Conservation (phyloP, 1,140 invertebrate genomes). For the Hestina assimilis region DNA sequence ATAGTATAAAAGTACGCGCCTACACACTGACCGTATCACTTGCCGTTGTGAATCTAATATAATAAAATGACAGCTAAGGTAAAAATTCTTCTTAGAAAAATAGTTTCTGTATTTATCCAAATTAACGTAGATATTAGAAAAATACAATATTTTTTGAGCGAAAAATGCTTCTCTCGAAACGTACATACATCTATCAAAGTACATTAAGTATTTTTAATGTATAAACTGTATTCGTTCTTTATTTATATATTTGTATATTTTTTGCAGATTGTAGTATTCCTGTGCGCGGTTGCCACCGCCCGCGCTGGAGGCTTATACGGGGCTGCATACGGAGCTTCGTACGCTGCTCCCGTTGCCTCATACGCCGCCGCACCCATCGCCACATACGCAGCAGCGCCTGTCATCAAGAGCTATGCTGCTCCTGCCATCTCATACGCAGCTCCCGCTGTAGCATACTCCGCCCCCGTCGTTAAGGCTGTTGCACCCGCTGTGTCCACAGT, state of each 20-base stretch:
- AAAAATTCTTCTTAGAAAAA: constrained; percentile 19
- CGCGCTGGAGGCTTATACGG: constrained; percentile 50
- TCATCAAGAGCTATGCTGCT: constrained; percentile 42
- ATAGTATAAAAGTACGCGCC: constrained; percentile 62
- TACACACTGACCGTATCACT: constrained; percentile 60
- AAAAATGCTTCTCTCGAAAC: no score
- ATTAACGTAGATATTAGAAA: no score
- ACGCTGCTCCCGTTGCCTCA: constrained; percentile 32
- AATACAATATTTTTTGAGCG: no score
- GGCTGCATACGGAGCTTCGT: constrained; percentile 24
- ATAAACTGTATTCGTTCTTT: no score
- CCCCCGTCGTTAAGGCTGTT: constrained; percentile 47
- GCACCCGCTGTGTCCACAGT: constrained; percentile 58
- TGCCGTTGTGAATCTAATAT: constrained; percentile 62
- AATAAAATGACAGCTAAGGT: constrained; percentile 74
- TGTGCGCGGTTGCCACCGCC: constrained; percentile 62
- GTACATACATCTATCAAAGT: no score
- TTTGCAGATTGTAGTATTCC: constrained; percentile 63
- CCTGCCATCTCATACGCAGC: constrained; percentile 41
- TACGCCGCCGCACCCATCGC: constrained; percentile 32
- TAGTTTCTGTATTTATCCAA: background rate
- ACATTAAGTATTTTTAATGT: no score
- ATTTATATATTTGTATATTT: background rate
- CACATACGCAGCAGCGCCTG: constrained; percentile 35
- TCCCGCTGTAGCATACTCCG: constrained; percentile 39